phyloP scores from a whole-genome alignment of 1,140 invertebrate genomes.

The Pogonomyrmex barbatus region DNA sequence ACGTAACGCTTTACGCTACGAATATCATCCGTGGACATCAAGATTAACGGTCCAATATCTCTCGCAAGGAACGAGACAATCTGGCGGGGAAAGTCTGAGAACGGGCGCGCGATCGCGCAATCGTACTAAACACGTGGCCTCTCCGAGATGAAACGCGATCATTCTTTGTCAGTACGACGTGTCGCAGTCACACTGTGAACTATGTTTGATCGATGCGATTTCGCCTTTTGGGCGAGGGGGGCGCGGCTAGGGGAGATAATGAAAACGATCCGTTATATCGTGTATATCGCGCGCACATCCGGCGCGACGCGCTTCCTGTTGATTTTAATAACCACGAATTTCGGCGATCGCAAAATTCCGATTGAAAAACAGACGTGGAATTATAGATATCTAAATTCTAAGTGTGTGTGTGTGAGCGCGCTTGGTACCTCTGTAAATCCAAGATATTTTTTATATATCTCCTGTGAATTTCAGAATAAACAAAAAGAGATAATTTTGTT shows the following conservation, averaged over 20 bases:
- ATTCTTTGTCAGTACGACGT: slow-evolving; percentile 80
- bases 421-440: neutral
- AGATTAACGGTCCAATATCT: slow-evolving; percentile 56
- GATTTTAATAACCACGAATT: slow-evolving; percentile 43
- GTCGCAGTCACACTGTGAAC: slow-evolving; percentile 74
- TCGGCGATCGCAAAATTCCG: neutral
- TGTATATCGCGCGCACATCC: slow-evolving; percentile 40
- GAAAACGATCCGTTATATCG: slow-evolving; percentile 77
- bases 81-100: slow-evolving; percentile 53
- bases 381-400: neutral
- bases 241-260: slow-evolving; percentile 66
- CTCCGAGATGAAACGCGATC: slow-evolving; percentile 69
- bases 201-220: slow-evolving; percentile 77
- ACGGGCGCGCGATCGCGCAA: slow-evolving; percentile 36
- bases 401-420: too few relatives aligned
- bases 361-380: neutral
- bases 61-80: slow-evolving; percentile 24
- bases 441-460: neutral
- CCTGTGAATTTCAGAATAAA: neutral
- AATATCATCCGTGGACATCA: slow-evolving; percentile 29
- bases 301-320: slow-evolving; percentile 28
- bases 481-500: neutral
- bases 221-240: slow-evolving; percentile 31
- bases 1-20: slow-evolving; percentile 7
- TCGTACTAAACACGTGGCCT: slow-evolving; percentile 69